Base-by-base conservation (phyloP, 2,113 vertebrate species). In the Eretmochelys imbricata region DNA sequence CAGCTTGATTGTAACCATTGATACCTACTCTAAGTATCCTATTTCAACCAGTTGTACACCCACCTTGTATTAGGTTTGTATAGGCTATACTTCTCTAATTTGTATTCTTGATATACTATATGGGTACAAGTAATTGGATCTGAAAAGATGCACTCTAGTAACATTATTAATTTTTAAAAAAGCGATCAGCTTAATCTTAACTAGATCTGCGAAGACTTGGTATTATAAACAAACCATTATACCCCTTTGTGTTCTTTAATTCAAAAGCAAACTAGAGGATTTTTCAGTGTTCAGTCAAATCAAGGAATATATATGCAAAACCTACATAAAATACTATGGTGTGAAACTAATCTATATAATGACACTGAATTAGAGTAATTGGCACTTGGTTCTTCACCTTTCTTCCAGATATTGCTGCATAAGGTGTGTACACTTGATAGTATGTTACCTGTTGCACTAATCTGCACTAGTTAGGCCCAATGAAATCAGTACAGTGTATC, bases 361-460 rank as follows among this genome's bases (percentile, higher is more conserved):
- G 38, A 55, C 90, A 17, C 20, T 35, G 55, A n/a, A 35, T 69
- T 38, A 42, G 17, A 42, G 6, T n/a, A 80, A 3, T 2, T 72
- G 13, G 4, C 3, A 24, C 51, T 76, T 85, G 20, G 16, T 75
- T 22, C 17, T 42, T 42, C 20, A 42, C 69, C 5, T 82, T 27
- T 14, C 54, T 53, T 31, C 35, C 20, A 2, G 2, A 3, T 62
- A 22, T 10, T 6, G 35, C n/a, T 13, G 3, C 4, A 16, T 79
- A 10, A 75, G 8, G 35, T 24, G 20, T 22, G 9, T 75, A 75
- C n/a, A 38, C 35, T 72, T 62, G 78, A 3, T 1, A 25, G 31
- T 54, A 1, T 1, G 13, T 19, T 10, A 9, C 51, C 35, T 90
- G 4, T 62, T 85, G 13, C 50, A 88, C 53, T 2, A 0, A 2